phyloP scores from a whole-genome alignment of 1,140 invertebrate species.

The Caerostris darwini region DNA sequence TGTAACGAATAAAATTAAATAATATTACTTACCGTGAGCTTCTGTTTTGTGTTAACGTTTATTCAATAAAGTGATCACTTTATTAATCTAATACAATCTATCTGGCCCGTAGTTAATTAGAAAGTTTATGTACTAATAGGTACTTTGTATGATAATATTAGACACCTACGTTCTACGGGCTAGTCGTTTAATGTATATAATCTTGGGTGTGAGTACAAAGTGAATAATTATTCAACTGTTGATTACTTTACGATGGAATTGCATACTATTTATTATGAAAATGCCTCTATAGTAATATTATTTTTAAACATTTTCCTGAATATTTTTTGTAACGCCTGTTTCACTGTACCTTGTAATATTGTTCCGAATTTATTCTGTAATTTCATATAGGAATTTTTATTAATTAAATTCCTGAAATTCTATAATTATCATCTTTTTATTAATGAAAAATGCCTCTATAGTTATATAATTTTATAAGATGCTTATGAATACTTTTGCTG shows the following conservation, averaged over 20 bases:
- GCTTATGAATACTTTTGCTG: too few relatives aligned
- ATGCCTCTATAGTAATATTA: too few relatives aligned
- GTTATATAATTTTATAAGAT: too few relatives aligned
- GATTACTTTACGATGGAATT: neutral
- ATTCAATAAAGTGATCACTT: conserved; percentile 11
- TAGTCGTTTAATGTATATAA: neutral
- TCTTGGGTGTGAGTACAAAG: neutral
- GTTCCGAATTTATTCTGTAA: too few relatives aligned
- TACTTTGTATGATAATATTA: neutral
- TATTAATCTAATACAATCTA: neutral
- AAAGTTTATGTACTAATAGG: neutral
- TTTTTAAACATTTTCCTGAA: too few relatives aligned
- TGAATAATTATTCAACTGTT: conserved; percentile 29
- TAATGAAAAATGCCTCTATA: too few relatives aligned
- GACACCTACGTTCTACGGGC: conserved; percentile 6
- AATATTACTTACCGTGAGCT: neutral
- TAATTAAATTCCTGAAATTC: too few relatives aligned
- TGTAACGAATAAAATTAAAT: neutral
- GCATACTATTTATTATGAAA: too few relatives aligned
- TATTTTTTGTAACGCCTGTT: too few relatives aligned
- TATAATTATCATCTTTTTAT: too few relatives aligned
- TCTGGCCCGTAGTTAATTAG: neutral
- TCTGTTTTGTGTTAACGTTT: neutral
- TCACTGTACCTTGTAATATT: too few relatives aligned
- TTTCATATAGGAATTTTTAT: too few relatives aligned